These are phyloP conservation scores for Cryptus armator DNA, from an alignment of 2,888 invertebrate genomes.

Conservation along the genomic window DNA sequence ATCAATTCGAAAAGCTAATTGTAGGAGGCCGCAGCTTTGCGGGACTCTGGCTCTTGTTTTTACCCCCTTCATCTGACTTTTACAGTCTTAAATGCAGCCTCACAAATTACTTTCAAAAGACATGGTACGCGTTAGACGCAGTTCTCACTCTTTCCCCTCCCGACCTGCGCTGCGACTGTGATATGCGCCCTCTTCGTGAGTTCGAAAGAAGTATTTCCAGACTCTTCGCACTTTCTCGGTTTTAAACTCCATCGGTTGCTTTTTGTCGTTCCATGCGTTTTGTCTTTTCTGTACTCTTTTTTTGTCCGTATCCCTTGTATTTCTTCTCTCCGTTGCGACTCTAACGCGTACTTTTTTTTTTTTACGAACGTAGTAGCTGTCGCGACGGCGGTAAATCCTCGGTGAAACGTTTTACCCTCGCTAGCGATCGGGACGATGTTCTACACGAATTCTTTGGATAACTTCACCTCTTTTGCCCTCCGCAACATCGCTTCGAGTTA, in stretches of 20 bases:
- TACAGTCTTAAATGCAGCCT: constrained; percentile 55
- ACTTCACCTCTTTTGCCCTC: constrained; percentile 66
- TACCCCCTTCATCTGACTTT: constrained; percentile 27
- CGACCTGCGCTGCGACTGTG: background rate
- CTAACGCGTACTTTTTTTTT: constrained; percentile 56
- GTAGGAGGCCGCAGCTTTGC: constrained; percentile 31
- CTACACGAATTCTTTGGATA: constrained; percentile 71
- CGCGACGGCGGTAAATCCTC: constrained; percentile 68
- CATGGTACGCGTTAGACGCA: constrained; percentile 29
- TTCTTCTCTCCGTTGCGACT: constrained; percentile 31
- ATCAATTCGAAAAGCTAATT: constrained; percentile 65
- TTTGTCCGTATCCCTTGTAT: constrained; percentile 1
- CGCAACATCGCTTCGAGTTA: constrained; percentile 32
- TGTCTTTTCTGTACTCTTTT: constrained; percentile 13
- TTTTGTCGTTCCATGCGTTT: constrained; percentile 51
- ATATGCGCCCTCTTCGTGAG: background rate
- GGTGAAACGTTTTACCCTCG: constrained; percentile 67
- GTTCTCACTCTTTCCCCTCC: constrained; percentile 11
- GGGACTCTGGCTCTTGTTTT: background rate
- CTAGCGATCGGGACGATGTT: constrained; percentile 65
- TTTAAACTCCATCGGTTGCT: constrained; percentile 29
- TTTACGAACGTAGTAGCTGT: constrained; percentile 40
- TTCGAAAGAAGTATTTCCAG: background rate
- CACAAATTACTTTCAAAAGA: constrained; percentile 66
- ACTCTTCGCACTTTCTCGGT: constrained; percentile 24